Conservation (phyloP, 2,113 vertebrate genomes). For the Xiphorhynchus elegans region DNA sequence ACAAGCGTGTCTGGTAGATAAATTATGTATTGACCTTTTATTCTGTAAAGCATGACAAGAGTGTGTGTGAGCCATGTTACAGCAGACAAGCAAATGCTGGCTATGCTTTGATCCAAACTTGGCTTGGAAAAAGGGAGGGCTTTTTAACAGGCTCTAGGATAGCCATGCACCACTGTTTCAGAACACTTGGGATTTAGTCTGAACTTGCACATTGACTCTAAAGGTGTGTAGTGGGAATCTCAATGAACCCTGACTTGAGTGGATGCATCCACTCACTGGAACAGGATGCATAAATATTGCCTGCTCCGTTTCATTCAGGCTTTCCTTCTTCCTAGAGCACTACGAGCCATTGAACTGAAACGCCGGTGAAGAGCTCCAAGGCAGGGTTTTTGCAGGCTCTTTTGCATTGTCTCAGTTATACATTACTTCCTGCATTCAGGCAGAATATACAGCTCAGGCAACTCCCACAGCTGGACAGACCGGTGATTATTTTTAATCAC, state of each 20-base stretch:
- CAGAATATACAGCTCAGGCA: neutral
- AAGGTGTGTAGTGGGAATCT: neutral
- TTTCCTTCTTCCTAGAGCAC: neutral
- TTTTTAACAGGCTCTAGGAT: neutral
- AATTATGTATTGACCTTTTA: conserved; percentile 13
- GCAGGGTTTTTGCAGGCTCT: conserved; percentile 36
- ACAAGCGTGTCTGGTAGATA: neutral
- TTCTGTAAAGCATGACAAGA: neutral
- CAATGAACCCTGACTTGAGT: neutral
- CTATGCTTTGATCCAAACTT: neutral
- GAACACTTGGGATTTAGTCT: neutral
- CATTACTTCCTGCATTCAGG: conserved; percentile 19
- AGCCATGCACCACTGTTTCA: neutral
- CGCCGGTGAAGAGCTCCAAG: neutral
- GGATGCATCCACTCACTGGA: neutral
- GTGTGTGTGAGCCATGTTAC: neutral
- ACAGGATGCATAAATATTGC: neutral
- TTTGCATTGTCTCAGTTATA: conserved; percentile 38
- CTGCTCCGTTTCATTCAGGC: neutral
- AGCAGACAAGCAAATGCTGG: neutral
- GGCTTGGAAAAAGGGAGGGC: neutral
- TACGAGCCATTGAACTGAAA: neutral
- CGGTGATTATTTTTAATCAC: conserved; percentile 37
- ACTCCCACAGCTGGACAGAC: conserved; percentile 36
- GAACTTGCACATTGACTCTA: neutral